These are phyloP conservation scores for Sebastes alutus DNA, from an alignment of 2,797 vertebrate species.

Conservation along the genomic window DNA sequence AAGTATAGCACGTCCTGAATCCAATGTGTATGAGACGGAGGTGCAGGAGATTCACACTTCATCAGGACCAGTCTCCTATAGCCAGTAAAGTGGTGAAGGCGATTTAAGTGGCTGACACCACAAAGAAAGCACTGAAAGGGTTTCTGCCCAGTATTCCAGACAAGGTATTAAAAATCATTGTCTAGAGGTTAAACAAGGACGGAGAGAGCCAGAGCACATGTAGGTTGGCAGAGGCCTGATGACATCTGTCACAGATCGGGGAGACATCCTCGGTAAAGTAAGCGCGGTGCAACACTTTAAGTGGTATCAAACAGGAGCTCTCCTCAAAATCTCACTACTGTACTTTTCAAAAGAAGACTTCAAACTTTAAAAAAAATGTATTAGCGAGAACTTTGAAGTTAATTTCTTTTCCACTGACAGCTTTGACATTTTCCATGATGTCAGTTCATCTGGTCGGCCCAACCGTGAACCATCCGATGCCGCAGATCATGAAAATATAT, in stretches of 20 bases:
- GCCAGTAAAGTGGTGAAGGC: background rate
- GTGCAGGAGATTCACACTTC: background rate
- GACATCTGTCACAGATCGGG: background rate
- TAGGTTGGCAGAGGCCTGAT: background rate
- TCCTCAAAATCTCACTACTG: background rate
- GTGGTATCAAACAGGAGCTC: background rate
- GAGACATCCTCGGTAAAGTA: background rate
- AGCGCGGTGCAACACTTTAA: too few species aligned
- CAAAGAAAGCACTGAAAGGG: background rate
- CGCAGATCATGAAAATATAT: constrained; percentile 29
- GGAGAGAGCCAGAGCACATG: background rate
- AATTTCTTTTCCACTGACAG: constrained; percentile 3
- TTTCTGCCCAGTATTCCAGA: too few species aligned
- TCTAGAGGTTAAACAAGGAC: background rate
- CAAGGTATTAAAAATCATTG: background rate
- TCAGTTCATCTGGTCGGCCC: constrained; percentile 19
- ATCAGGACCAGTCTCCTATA: background rate
- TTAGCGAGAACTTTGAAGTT: constrained; percentile 7
- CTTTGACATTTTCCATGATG: constrained; percentile 43
- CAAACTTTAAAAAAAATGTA: background rate
- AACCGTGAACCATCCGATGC: constrained; percentile 29
- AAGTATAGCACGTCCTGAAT: too few species aligned
- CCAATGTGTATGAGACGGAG: background rate
- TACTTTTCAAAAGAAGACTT: background rate
- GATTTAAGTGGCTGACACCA: background rate